Base-by-base conservation (phyloP, 2,797 vertebrate species). In the Microctenopoma steveboyesi region DNA sequence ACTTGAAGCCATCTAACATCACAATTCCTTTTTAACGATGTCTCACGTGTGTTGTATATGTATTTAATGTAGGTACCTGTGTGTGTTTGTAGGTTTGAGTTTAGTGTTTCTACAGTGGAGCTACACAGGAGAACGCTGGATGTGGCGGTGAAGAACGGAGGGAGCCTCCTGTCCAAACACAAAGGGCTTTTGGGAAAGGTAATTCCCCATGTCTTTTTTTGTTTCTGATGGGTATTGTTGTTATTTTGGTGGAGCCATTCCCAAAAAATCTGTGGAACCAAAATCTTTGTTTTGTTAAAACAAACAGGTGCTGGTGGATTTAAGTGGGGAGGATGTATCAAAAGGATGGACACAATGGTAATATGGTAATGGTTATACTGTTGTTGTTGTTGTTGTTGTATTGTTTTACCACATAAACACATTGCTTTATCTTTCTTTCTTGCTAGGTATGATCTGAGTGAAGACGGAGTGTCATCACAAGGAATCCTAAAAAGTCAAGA, bases 171-270 rank as follows among this genome's bases (percentile, higher is more conserved):
- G 82, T 98, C 96, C 87, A 98, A 98, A 96, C 96, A 98, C 86
- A 98, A 96, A 95, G 97, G 97, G 58, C 95, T 99, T 43, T 89
- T 99, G 78, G 98, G 98, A 90, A 99, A 98, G 93, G 97, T 98
- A 88, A 76, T 13, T 27, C 0, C 50, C 25, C 35, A 15, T 3
- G 33, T 35, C 9, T 39, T 0, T 25, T 50, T 47, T 55, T 16
- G 30, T 28, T 28, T 33, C n/a, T 35, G 16, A 1, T 2, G 43
- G n/a, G 37, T 40, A 1, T 57, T 45, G 8, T n/a, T 15, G 18
- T 1, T 7, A 3, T 59, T 42, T 35, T 15, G 16, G 28, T 10
- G 47, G 14, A 49, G 6, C 13, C 3, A 5, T 2, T 5, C 7
- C 2, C 0, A 22, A 18, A 5, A 7, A 7, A 13, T 10, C 10